Evolutionary conservation across 2,888 invertebrate species (phyloP).

Genomic region (Ormia ochracea): DNA sequence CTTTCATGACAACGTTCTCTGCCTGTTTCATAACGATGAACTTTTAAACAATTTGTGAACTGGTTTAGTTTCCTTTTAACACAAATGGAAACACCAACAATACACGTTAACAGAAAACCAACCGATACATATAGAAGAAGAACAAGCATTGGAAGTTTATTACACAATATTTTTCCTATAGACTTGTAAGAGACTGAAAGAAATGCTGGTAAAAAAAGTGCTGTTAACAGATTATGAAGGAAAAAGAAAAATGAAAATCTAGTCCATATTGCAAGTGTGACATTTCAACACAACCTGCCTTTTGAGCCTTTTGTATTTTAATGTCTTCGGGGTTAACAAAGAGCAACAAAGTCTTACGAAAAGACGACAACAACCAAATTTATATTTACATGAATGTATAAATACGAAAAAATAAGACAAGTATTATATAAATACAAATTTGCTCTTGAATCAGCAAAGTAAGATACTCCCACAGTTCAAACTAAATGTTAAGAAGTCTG

Average conservation of each 20-base stretch:
- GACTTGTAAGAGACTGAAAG: not conserved
- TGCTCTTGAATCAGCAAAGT: not conserved
- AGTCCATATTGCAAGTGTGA: slow-evolving; percentile 49
- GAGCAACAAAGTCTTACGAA: slow-evolving; percentile 37
- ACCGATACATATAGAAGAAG: too few species aligned
- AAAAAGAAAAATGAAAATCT: slow-evolving; percentile 10
- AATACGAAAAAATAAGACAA: not conserved
- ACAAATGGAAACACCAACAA: not conserved
- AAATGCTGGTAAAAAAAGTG: not conserved
- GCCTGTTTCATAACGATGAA: too few species aligned
- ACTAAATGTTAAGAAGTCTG: not conserved
- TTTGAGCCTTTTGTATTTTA: slow-evolving; percentile 50
- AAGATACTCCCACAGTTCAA: not conserved
- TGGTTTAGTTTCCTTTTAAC: not conserved
- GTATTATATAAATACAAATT: slow-evolving; percentile 25
- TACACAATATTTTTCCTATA: not conserved
- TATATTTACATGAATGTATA: not conserved
- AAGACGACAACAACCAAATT: not conserved
- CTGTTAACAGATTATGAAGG: not conserved
- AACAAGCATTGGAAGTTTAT: not conserved
- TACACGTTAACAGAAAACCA: not conserved
- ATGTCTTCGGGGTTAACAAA: slow-evolving; percentile 59
- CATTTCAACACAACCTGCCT: slow-evolving; percentile 55
- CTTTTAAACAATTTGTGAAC: too few species aligned
- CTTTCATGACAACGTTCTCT: too few species aligned